Conservation (phyloP, 2,797 vertebrate species). For the Loriculus beryllinus region DNA sequence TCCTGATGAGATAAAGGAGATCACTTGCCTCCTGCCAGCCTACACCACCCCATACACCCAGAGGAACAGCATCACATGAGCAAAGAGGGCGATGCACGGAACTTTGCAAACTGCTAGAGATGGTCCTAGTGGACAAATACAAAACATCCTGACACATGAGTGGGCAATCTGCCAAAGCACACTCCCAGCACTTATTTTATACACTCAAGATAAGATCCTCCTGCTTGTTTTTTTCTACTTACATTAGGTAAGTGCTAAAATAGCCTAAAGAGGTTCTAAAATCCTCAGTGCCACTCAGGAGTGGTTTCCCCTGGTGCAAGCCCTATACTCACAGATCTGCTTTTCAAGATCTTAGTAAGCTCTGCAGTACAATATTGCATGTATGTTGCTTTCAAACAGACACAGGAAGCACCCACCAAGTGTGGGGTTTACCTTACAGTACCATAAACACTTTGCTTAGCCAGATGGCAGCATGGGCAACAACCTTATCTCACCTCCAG, state of each 20-base stretch:
- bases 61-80: background rate
- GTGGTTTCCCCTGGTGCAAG: background rate
- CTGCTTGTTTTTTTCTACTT: background rate
- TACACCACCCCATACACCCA: background rate
- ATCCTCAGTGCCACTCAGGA: background rate
- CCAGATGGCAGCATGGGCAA: background rate
- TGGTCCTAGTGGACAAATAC: background rate
- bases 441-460: background rate
- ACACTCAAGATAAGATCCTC: background rate
- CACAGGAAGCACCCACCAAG: background rate
- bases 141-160: background rate
- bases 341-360: background rate
- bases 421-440: background rate
- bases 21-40: background rate
- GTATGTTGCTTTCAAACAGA: background rate
- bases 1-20: background rate
- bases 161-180: background rate
- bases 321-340: background rate
- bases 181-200: background rate
- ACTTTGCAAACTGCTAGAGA: background rate
- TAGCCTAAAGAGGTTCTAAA: background rate
- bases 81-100: fast-evolving
- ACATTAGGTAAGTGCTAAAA: background rate
- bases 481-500: background rate
- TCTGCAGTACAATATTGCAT: background rate